Evolutionary conservation across 2,888 invertebrate species (phyloP).

Genomic region (Xylota segnis): DNA sequence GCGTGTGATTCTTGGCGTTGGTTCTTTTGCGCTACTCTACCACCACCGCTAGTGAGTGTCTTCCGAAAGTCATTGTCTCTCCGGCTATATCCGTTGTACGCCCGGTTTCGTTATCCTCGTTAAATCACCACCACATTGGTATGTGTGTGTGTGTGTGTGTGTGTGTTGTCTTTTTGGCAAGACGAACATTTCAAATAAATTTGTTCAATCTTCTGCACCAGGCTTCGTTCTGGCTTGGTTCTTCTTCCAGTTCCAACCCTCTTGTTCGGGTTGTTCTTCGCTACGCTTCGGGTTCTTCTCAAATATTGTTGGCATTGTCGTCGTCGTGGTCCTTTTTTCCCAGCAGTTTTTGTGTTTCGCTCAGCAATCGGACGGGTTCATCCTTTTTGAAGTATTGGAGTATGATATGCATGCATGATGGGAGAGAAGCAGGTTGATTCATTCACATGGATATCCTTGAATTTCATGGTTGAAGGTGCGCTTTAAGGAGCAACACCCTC

Average conservation of each 20-base stretch:
- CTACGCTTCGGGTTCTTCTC: conserved; percentile 43
- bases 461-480: conserved; percentile 72
- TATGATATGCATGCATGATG: conserved; percentile 73
- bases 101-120: conserved; percentile 65
- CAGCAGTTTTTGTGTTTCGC: conserved; percentile 37
- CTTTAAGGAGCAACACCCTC: conserved; percentile 72
- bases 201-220: conserved; percentile 68
- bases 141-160: conserved; percentile 6
- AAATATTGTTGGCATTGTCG: conserved; percentile 65
- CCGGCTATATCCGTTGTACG: conserved; percentile 51
- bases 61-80: conserved; percentile 53
- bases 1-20: conserved; percentile 72
- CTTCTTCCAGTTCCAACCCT: neutral
- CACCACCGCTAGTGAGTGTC: conserved; percentile 11
- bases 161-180: conserved; percentile 60
- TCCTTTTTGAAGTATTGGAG: conserved; percentile 74
- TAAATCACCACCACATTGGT: conserved; percentile 58
- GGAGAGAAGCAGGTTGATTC: conserved; percentile 62
- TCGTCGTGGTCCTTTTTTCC: conserved; percentile 37
- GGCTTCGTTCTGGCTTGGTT: conserved; percentile 42
- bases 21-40: conserved; percentile 35
- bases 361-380: conserved; percentile 69
- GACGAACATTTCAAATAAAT: conserved; percentile 68
- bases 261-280: conserved; percentile 3
- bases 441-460: conserved; percentile 73